phyloP scores from a whole-genome alignment of 2,113 vertebrate genomes.

The Hucho hucho region DNA sequence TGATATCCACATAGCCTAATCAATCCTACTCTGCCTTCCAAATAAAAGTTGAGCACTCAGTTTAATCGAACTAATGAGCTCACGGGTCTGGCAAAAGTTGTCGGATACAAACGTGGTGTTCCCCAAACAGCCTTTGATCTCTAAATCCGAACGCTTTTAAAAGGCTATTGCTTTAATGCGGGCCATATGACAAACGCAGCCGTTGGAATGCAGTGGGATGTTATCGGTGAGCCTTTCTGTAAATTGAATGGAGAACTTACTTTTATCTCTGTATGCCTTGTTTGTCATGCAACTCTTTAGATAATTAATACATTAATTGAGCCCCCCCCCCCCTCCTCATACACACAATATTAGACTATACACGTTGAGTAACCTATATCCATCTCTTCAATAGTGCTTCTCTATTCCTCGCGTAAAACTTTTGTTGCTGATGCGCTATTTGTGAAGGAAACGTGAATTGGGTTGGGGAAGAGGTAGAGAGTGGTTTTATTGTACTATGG shows the following conservation, averaged over 20 bases:
- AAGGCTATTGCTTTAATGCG: slow-evolving; percentile 26
- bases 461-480: not conserved
- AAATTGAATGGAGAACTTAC: not conserved
- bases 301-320: too few species aligned
- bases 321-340: too few species aligned
- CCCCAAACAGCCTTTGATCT: slow-evolving; percentile 35
- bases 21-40: not conserved
- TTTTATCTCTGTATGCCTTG: not conserved
- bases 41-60: not conserved
- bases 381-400: too few species aligned
- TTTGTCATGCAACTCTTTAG: too few species aligned
- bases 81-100: not conserved
- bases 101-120: slow-evolving; percentile 20
- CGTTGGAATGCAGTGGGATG: slow-evolving; percentile 5
- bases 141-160: slow-evolving; percentile 26
- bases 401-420: too few species aligned
- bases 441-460: slow-evolving; percentile 5
- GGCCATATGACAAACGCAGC: slow-evolving; percentile 32
- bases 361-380: too few species aligned
- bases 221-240: not conserved
- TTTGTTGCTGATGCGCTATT: too few species aligned
- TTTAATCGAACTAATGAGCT: not conserved
- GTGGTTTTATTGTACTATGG: not conserved
- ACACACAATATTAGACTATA: too few species aligned
- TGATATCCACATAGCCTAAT: not conserved